Evolutionary conservation across 2,797 vertebrate genomes (phyloP).

Genomic region (Chaenodraco wilsoni): DNA sequence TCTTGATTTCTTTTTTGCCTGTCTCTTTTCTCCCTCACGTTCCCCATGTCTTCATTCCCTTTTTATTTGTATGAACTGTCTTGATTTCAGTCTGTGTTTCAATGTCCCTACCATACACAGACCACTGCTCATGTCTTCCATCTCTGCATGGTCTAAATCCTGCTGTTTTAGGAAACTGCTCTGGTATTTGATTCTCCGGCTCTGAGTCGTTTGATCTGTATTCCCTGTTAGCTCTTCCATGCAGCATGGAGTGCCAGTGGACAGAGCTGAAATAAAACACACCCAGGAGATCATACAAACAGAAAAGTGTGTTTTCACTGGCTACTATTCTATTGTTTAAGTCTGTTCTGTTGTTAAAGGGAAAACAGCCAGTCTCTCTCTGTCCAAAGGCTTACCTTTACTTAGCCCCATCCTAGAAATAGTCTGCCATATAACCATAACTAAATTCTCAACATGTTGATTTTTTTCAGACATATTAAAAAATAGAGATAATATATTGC

Average conservation of each 20-base stretch:
- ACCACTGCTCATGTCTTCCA: conserved; percentile 18
- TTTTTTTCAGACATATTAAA: not conserved
- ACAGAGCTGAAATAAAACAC: conserved; percentile 57
- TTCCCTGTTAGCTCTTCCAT: conserved; percentile 42
- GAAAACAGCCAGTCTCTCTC: not conserved
- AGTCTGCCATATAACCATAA: not conserved
- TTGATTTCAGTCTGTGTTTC: conserved; percentile 35
- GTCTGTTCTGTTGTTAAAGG: not conserved
- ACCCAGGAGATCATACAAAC: conserved; percentile 23
- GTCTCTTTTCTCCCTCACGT: not conserved
- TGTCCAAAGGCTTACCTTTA: not conserved
- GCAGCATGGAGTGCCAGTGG: conserved; percentile 26
- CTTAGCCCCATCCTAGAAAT: not conserved
- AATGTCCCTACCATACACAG: conserved; percentile 15
- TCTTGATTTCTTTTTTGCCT: conserved; percentile 17
- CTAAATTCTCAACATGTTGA: not conserved
- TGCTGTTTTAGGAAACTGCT: conserved; percentile 57
- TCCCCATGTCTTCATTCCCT: conserved; percentile 7
- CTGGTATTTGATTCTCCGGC: conserved; percentile 57
- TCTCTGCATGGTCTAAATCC: conserved; percentile 33
- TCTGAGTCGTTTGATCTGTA: conserved; percentile 55
- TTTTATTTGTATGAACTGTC: conserved; percentile 24
- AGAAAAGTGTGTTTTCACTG: conserved; percentile 24
- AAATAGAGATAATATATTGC: not conserved
- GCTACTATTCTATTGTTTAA: conserved; percentile 6